Evolutionary conservation across 1,140 invertebrate genomes (phyloP).

Genomic region (Dufourea novaeangliae): DNA sequence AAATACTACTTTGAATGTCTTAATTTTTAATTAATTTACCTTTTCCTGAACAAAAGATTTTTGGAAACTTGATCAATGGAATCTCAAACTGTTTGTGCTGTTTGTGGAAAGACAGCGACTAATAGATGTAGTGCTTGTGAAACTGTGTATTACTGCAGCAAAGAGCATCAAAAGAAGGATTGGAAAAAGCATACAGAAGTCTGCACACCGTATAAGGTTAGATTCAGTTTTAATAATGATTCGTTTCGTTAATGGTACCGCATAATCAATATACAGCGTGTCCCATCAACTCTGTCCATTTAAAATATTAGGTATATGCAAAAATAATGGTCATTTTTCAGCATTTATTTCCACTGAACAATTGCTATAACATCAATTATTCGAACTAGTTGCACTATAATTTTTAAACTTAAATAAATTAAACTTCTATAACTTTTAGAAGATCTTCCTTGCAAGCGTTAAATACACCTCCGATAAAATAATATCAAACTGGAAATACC

Average conservation of each 20-base stretch:
- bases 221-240: conserved; percentile 48
- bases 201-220: conserved; percentile 84
- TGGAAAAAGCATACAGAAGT: conserved; percentile 87
- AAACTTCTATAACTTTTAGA: too few relatives aligned
- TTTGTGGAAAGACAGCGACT: conserved; percentile 53
- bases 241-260: not conserved
- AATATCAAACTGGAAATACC: too few relatives aligned
- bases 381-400: too few relatives aligned
- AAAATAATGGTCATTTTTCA: too few relatives aligned
- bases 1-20: too few relatives aligned
- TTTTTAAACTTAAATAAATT: too few relatives aligned
- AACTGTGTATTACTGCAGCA: conserved; percentile 86
- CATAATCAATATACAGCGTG: not conserved
- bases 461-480: too few relatives aligned
- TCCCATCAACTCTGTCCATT: too few relatives aligned
- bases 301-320: too few relatives aligned
- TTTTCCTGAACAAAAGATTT: not conserved
- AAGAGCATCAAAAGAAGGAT: conserved; percentile 88
- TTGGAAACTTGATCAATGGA: not conserved
- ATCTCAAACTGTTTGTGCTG: conserved; percentile 37
- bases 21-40: not conserved
- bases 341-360: too few relatives aligned
- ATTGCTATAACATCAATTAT: too few relatives aligned
- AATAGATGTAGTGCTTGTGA: conserved; percentile 88
- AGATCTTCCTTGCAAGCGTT: too few relatives aligned